A percentile compares a stretch with the other conserved stretches of the same genome.
phyloP scores from a whole-genome alignment of 2,888 invertebrate genomes.

The Eupithecia insigniata region DNA sequence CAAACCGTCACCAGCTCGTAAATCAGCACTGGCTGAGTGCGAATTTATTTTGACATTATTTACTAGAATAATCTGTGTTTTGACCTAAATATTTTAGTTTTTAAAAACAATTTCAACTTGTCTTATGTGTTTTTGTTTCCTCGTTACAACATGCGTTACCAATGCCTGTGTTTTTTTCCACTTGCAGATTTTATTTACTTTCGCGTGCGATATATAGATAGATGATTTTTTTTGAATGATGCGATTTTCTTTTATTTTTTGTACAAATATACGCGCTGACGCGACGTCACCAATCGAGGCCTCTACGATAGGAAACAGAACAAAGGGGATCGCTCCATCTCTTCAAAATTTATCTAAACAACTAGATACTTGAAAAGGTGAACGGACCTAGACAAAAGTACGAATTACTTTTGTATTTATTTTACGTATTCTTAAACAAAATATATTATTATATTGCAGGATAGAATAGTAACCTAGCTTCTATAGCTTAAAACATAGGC shows the following conservation, averaged over 20 bases:
- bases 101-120: conserved; percentile 21
- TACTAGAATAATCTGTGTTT: background rate
- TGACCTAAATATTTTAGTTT: conserved; percentile 41
- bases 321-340: no score
- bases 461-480: background rate
- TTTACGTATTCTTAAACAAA: no score
- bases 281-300: no score
- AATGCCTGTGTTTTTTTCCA: background rate
- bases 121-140: background rate
- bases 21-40: conserved; percentile 40
- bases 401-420: no score
- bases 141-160: background rate
- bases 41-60: conserved; percentile 22
- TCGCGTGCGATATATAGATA: background rate
- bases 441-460: background rate
- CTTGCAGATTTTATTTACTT: background rate
- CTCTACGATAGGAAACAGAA: no score
- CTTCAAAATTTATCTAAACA: no score
- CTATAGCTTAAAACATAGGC: background rate
- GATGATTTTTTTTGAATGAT: no score
- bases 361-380: no score
- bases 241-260: no score
- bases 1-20: conserved; percentile 35
- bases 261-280: no score
- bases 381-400: no score